Evolutionary conservation across 2,888 invertebrate species (phyloP).

Genomic region (Vanessa cardui): DNA sequence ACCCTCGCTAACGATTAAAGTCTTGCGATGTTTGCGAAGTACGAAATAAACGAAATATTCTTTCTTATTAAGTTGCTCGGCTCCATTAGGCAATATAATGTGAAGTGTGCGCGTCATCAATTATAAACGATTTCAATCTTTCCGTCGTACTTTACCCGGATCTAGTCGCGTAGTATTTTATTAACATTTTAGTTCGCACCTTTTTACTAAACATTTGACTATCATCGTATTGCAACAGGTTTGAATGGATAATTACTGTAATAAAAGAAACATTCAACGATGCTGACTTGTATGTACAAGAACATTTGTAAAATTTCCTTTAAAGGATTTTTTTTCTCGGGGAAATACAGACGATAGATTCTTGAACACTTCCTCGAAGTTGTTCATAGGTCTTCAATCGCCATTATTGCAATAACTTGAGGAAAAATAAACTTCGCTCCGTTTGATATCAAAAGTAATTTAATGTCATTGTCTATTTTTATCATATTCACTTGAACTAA

Average conservation of each 20-base stretch:
- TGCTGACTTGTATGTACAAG: background rate
- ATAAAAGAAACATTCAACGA: background rate
- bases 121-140: background rate
- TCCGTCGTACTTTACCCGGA: slow-evolving; percentile 7
- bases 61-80: background rate
- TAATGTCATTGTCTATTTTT: background rate
- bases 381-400: background rate
- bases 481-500: background rate
- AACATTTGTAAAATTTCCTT: slow-evolving; percentile 14
- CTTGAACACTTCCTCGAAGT: background rate
- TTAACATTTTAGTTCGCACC: background rate
- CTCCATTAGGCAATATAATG: background rate
- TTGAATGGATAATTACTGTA: background rate
- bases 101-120: background rate
- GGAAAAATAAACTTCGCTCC: slow-evolving; percentile 2
- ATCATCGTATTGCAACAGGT: background rate
- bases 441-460: background rate
- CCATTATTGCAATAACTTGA: background rate
- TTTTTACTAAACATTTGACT: background rate
- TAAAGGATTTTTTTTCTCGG: slow-evolving; percentile 7
- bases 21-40: background rate
- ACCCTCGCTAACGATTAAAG: background rate
- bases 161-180: background rate
- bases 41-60: background rate
- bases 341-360: slow-evolving; percentile 12